A percentile compares a stretch with the other conserved stretches of the same genome.
phyloP scores from a whole-genome alignment of 2,888 invertebrate genomes.

The Julus scanicus region DNA sequence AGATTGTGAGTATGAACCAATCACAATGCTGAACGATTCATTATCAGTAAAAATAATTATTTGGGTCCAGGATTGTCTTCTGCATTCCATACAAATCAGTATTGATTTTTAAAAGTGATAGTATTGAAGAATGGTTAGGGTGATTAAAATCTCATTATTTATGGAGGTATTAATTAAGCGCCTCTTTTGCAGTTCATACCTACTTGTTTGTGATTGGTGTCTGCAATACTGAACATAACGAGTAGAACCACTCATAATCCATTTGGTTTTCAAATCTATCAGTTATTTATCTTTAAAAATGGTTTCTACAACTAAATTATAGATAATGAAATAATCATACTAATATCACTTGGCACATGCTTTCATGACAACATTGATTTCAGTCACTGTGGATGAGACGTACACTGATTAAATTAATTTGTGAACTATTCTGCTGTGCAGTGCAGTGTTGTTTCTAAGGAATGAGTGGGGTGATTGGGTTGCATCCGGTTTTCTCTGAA shows the following conservation, averaged over 20 bases:
- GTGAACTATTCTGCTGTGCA: background rate
- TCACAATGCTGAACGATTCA: background rate
- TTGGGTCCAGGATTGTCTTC: background rate
- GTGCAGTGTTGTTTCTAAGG: background rate
- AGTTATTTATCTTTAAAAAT: background rate
- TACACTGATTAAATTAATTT: background rate
- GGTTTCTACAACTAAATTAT: background rate
- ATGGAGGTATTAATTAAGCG: background rate
- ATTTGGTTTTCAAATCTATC: background rate
- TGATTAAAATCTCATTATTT: background rate
- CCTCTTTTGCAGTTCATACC: background rate
- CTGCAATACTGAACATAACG: background rate
- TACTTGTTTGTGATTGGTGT: background rate
- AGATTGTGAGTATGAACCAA: no score
- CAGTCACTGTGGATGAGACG: background rate
- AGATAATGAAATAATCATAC: constrained; percentile 4
- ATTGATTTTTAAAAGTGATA: background rate
- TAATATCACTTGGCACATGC: background rate
- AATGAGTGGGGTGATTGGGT: background rate
- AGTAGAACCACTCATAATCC: background rate
- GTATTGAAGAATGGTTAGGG: background rate
- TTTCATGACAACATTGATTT: background rate
- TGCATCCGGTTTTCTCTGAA: background rate
- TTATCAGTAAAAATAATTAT: background rate
- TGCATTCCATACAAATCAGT: background rate